Base-by-base conservation (phyloP, 2,888 invertebrate species). In the Agonopterix heracliana region DNA sequence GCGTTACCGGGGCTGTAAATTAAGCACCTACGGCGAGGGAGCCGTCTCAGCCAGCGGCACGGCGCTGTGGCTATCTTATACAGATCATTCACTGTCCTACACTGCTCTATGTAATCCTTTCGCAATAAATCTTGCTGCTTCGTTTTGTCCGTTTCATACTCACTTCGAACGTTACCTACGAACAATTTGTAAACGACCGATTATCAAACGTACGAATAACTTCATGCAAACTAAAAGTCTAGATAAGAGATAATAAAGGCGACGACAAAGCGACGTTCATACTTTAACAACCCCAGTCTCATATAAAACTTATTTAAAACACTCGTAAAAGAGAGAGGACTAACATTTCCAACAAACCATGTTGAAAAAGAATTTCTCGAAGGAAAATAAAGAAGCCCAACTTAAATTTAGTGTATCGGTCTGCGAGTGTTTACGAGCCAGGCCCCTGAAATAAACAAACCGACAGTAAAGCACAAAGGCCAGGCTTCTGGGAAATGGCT, bases 1-100 rank as follows among this genome's bases (percentile, higher is more conserved):
- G 85, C 86, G 78, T 84, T 79, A 76, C 83, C 78, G 76, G 73
- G 73, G 80, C 81, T 80, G 79, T 87, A 85, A 86, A 86, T 85
- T 81, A 81, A 78, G 74, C 57, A 64, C 65, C 71, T 75, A 70
- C 68, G 68, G 10, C 67, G 70, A 71, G 69, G 67, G 71, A 72
- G 72, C 68, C 17, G 41, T 38, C n/a, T 11, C n/a, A 41, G 17
- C 36, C 7, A 9, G 44, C 44, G 44, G 44, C 38, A 34, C 44
- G 69, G 69, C 71, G 69, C 66, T 67, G 65, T 70, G 75, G 74
- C 74, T 71, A 74, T 73, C 71, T 75, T 65, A 69, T 56, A 60
- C 71, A 63, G 69, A 80, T 78, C 76, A 66, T 74, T 75, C 71
- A 66, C 71, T 69, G 69, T 73, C 73, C 71, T 61, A 35, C 47